Evolutionary conservation across 2,797 vertebrate species (phyloP), one percentile per base, ranked within the genome.

Genomic region (Lateolabrax maculatus): DNA sequence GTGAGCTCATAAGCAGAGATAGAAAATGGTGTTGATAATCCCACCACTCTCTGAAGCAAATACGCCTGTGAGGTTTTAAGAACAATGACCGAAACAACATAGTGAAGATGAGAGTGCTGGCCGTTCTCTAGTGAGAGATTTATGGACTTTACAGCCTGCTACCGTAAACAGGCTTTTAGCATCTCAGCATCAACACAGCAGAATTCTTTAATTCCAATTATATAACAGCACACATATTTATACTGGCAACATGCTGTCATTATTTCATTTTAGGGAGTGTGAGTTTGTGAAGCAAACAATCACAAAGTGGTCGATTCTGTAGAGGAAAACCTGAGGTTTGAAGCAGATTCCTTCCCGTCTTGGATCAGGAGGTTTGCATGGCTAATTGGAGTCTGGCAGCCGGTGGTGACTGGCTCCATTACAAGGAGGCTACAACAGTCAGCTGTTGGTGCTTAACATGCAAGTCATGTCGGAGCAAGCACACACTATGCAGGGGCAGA

Each of bases 361-460:
- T 83, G 85, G 67, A 84, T 87, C 77, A 53, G 89, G 76, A 90
- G 87, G 86, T 84, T 88, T 90, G 85, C 83, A 86, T 89, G 84
- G 62, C 88, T 94, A 93, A 95, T 92, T 93, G 87, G 83, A 88
- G 74, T 75, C 80, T 91, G 94, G 92, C 89, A 93, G 84, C 80
- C 78, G 71, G 82, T 71, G 87, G 67, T 83, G 88, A 90, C 92
- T 87, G 90, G 89, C 85, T 90, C 73, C 60, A 80, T 92, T 92
- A 91, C 90, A 90, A 86, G 71, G 75, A 86, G 90, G 84, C 80
- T 88, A 79, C 86, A 89, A 77, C 73, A 89, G 89, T 90, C 92
- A 90, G 88, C 88, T 89, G 91, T 85, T 90, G 90, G 80, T 90
- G 84, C 86, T 92, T 95, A 93, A 92, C 91, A 94, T 92, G 89